Conservation (phyloP, 2,113 vertebrate species). For the Zeus faber region DNA sequence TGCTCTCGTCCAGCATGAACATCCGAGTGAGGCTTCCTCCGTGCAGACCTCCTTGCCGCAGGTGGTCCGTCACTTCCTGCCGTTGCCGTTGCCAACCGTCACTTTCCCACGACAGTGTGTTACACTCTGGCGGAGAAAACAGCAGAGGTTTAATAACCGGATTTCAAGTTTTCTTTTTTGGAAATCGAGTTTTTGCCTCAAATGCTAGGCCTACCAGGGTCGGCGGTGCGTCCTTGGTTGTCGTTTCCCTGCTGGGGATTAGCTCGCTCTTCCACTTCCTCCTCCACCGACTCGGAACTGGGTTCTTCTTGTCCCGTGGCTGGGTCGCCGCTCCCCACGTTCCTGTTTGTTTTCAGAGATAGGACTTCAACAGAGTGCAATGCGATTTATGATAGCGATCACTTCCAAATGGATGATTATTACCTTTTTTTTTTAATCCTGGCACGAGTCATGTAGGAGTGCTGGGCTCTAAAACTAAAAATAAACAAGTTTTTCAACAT, state of each 20-base stretch:
- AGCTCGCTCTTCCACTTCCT: no score
- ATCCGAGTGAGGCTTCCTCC: conserved; percentile 79
- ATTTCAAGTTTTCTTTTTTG: no score
- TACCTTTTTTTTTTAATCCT: conserved; percentile 54
- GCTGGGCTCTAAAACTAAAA: conserved; percentile 32
- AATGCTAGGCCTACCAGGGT: no score
- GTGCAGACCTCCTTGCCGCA: conserved; percentile 69
- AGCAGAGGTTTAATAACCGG: not conserved
- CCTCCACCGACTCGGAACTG: no score
- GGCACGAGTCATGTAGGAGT: conserved; percentile 34
- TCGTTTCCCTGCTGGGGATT: not conserved
- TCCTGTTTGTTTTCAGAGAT: no score
- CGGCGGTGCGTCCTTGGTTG: not conserved
- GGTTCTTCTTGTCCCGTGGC: no score
- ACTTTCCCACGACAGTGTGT: conserved; percentile 78
- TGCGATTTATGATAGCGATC: no score
- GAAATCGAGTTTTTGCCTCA: no score
- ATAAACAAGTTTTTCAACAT: no score
- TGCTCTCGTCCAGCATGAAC: conserved; percentile 74
- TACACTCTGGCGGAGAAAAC: conserved; percentile 16
- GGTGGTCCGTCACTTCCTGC: conserved; percentile 68
- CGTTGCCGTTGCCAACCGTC: conserved; percentile 74
- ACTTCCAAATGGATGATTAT: conserved; percentile 7
- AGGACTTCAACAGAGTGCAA: no score
- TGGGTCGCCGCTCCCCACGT: no score